Percentiles rank a stretch among this genome's conserved stretches.
Conservation (phyloP, 2,797 vertebrate species). For the Champsocephalus gunnari region DNA sequence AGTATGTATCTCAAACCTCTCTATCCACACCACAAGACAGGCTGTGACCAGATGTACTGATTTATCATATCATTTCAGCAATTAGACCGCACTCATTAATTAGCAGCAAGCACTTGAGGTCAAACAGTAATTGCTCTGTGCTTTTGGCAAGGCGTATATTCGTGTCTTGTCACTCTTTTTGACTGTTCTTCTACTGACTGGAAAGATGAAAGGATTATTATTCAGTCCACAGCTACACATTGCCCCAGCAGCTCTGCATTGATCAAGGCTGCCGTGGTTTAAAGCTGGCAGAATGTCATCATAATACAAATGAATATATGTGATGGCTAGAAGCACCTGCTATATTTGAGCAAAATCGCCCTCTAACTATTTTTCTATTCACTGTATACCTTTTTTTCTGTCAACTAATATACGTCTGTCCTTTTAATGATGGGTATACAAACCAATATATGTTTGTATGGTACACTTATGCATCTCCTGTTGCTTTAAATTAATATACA, state of each 20-base stretch:
- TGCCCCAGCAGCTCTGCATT: conserved; percentile 2
- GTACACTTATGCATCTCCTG: not conserved
- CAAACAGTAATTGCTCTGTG: conserved; percentile 44
- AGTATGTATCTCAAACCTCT: not conserved
- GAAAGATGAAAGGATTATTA: conserved; percentile 34
- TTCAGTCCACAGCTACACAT: conserved; percentile 30
- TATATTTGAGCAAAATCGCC: not conserved
- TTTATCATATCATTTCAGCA: conserved; percentile 31
- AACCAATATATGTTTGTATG: not conserved
- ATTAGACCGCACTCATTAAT: conserved; percentile 39
- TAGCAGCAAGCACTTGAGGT: conserved; percentile 31
- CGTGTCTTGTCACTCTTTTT: not conserved
- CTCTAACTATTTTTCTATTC: not conserved
- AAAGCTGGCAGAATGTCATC: conserved; percentile 23
- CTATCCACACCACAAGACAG: not conserved
- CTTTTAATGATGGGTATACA: not conserved
- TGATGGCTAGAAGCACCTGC: not conserved
- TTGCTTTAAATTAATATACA: not conserved
- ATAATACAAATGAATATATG: conserved; percentile 20
- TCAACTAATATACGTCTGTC: not conserved
- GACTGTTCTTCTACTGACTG: conserved; percentile 24
- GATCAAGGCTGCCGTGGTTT: conserved; percentile 28
- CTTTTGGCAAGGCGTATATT: conserved; percentile 29
- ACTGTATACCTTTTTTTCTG: too few species aligned
- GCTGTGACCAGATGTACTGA: conserved; percentile 4